These are phyloP conservation scores for Orestias chungarensis DNA, from an alignment of 2,797 vertebrate species.

Conservation along the genomic window DNA sequence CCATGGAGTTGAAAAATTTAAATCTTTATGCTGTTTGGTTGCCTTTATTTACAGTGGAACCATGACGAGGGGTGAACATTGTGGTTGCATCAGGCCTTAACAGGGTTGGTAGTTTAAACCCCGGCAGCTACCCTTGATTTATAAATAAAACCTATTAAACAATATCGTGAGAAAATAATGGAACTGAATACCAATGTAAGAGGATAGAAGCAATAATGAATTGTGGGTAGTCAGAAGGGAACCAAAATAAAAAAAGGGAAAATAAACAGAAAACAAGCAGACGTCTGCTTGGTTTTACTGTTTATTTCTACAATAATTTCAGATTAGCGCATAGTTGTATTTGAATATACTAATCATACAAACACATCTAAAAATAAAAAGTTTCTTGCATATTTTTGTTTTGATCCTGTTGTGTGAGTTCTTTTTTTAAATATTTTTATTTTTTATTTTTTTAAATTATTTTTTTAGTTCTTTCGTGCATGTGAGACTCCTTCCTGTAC, in stretches of 20 bases:
- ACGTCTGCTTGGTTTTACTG: not conserved
- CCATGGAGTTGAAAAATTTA: constrained; percentile 26
- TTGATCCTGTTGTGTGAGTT: not conserved
- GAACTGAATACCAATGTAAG: not conserved
- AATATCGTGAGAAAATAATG: not conserved
- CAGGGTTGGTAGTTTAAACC: not conserved
- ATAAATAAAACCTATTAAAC: not conserved
- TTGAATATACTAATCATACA: not conserved
- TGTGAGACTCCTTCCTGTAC: not conserved
- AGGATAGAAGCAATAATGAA: not conserved
- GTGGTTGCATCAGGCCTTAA: not conserved
- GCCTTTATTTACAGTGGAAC: constrained; percentile 10
- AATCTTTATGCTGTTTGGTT: constrained; percentile 4
- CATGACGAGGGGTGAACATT: not conserved
- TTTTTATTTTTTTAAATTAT: no score
- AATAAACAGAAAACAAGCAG: no score
- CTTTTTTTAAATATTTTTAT: no score
- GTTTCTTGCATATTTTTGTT: not conserved
- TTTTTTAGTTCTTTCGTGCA: not conserved
- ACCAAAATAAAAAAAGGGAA: not conserved
- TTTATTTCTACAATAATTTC: not conserved
- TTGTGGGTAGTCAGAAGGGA: not conserved
- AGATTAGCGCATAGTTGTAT: not conserved
- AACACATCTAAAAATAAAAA: no score
- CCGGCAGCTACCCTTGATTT: not conserved